A percentile compares a stretch with the other conserved stretches of the same genome.
Evolutionary conservation across 2,797 vertebrate genomes (phyloP).

Genomic region (Picus viridis): DNA sequence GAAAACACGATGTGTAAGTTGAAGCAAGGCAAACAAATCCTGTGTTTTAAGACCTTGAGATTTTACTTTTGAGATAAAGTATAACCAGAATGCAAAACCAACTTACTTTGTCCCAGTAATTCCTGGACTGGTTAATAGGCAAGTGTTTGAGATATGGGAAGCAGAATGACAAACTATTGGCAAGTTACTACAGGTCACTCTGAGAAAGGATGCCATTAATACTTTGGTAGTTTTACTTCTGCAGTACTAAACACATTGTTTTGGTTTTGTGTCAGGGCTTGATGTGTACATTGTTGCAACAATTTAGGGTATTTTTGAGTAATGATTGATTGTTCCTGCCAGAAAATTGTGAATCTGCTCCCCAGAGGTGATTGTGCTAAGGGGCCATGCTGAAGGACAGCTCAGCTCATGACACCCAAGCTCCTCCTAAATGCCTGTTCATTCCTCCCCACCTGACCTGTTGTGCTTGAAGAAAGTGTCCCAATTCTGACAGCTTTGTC

Average conservation of each 20-base stretch:
- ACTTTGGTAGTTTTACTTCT: neutral
- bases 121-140: neutral
- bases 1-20: constrained; percentile 14
- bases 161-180: neutral
- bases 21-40: neutral
- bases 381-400: neutral
- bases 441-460: neutral
- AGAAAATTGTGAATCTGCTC: neutral
- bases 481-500: neutral
- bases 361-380: neutral
- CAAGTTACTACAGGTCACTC: neutral
- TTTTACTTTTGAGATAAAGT: neutral
- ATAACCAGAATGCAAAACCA: neutral
- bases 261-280: neutral
- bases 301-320: neutral
- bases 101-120: neutral
- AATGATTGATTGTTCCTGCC: neutral
- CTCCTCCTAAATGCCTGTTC: neutral
- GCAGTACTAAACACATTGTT: neutral
- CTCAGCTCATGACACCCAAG: neutral
- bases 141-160: neutral
- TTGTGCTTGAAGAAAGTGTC: neutral
- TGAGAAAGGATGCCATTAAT: neutral
- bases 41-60: neutral
- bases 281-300: neutral